These are phyloP conservation scores for Trichopria drosophilae DNA, from an alignment of 2,888 invertebrate genomes.

Conservation along the genomic window DNA sequence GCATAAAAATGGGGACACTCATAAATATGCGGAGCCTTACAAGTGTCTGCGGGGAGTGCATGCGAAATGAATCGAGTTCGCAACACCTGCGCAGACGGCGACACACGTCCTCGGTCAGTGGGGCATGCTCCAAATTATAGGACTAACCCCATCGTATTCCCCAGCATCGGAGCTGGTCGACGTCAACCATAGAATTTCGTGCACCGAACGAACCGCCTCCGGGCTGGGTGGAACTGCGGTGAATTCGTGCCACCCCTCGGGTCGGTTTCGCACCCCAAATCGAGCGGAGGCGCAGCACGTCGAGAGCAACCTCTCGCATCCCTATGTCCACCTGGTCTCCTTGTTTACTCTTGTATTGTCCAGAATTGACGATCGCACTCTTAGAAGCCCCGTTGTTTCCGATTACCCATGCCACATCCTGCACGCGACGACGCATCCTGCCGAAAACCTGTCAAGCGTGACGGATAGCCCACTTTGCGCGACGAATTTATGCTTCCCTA, in stretches of 20 bases:
- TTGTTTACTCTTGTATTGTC: constrained; percentile 58
- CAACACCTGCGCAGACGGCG: no score
- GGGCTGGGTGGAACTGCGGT: constrained; percentile 43
- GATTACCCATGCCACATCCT: background rate
- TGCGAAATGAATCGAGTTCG: no score
- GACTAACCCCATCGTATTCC: no score
- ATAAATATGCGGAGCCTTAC: no score
- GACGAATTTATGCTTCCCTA: constrained; percentile 53
- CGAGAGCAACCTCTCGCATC: constrained; percentile 41
- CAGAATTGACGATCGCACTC: constrained; percentile 32
- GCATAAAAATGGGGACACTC: no score
- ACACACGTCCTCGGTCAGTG: no score
- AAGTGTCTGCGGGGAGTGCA: no score
- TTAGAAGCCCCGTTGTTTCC: no score
- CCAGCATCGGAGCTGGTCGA: background rate
- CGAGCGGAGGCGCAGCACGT: constrained; percentile 25
- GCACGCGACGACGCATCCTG: no score
- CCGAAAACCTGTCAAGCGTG: no score
- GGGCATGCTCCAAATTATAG: no score
- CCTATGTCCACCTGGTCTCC: constrained; percentile 49
- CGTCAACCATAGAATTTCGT: constrained; percentile 2
- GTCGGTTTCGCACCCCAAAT: constrained; percentile 43
- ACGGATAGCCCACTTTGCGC: constrained; percentile 16
- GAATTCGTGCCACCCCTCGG: no score
- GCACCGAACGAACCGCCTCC: constrained; percentile 46